phyloP scores from a whole-genome alignment of 1,140 invertebrate species.

The Mya arenaria region DNA sequence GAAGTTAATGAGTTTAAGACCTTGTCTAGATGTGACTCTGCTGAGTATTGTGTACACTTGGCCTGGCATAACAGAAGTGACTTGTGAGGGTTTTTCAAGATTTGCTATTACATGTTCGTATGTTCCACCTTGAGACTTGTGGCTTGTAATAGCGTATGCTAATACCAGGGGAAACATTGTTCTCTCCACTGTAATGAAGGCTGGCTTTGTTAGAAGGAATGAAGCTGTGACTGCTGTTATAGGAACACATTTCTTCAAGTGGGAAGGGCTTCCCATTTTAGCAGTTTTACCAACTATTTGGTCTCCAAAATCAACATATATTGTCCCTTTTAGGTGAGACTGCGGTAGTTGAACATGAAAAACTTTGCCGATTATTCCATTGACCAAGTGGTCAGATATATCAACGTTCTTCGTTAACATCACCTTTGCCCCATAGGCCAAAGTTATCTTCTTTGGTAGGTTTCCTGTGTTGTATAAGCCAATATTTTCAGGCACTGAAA shows the following conservation, averaged over 20 bases:
- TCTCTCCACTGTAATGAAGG: background rate
- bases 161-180: slow-evolving; percentile 6
- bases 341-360: background rate
- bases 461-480: too few species aligned
- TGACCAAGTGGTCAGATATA: background rate
- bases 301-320: background rate
- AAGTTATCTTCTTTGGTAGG: too few species aligned
- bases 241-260: background rate
- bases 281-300: background rate
- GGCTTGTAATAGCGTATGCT: background rate
- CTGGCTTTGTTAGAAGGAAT: background rate
- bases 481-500: background rate
- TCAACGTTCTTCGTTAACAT: too few species aligned
- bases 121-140: slow-evolving; percentile 10
- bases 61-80: background rate
- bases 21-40: background rate
- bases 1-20: background rate
- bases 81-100: background rate
- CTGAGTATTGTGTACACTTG: slow-evolving; percentile 12
- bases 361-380: slow-evolving; percentile 1
- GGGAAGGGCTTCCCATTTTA: background rate
- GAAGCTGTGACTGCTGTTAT: background rate
- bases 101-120: slow-evolving; percentile 1
- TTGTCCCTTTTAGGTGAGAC: background rate
- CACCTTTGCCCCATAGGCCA: too few species aligned